Conservation (phyloP, 2,113 vertebrate genomes). For the Gallinago undulata region DNA sequence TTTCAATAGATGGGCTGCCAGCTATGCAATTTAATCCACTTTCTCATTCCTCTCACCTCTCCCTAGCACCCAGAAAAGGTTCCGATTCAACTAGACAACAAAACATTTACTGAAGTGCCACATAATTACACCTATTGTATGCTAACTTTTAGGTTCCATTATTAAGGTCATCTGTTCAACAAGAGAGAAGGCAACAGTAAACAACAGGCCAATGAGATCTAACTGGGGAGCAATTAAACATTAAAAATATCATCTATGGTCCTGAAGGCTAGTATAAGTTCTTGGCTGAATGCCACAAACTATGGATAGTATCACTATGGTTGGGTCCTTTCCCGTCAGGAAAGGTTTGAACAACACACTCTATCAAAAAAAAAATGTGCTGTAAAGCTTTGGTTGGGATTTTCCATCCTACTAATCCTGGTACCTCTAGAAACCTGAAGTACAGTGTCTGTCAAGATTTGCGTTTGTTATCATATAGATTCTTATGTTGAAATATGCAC, state of each 20-base stretch:
- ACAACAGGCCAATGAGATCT: background rate
- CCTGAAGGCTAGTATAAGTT: background rate
- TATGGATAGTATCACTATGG: background rate
- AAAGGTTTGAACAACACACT: background rate
- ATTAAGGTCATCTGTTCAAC: background rate
- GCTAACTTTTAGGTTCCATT: background rate
- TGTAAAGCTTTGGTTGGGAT: background rate
- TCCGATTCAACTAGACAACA: background rate
- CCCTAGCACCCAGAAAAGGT: background rate
- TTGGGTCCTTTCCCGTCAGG: accelerated
- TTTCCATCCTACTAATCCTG: background rate
- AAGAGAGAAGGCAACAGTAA: background rate
- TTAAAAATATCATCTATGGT: background rate
- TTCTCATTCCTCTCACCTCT: background rate
- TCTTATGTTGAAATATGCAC: background rate
- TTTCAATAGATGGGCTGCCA: background rate
- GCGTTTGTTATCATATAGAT: background rate
- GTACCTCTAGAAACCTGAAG: background rate
- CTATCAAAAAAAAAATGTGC: background rate
- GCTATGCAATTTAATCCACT: background rate
- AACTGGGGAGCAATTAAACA: background rate
- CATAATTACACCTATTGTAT: background rate
- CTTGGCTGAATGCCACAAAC: background rate
- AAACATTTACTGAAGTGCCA: background rate
- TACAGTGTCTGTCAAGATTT: background rate